These are phyloP conservation scores for Eulemur mongoz DNA, from an alignment of 2,797 vertebrate species.

Conservation along the genomic window DNA sequence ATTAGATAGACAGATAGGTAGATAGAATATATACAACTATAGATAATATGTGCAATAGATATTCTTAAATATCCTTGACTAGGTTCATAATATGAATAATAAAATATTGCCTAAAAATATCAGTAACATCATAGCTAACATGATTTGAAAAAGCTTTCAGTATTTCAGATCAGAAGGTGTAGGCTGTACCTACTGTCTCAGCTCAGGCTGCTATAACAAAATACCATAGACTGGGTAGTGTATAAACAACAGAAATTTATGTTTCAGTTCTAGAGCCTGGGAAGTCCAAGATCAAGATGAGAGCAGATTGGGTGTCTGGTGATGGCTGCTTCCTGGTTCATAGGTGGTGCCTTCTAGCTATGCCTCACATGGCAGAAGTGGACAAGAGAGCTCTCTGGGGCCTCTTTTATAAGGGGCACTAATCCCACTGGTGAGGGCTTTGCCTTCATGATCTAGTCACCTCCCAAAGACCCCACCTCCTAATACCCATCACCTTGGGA, in stretches of 20 bases:
- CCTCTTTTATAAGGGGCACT: neutral
- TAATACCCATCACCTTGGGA: neutral
- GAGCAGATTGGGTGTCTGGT: neutral
- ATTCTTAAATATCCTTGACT: neutral
- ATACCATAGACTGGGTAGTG: neutral
- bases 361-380: accelerated
- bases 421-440: neutral
- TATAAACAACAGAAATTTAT: neutral
- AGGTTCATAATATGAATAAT: neutral
- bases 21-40: neutral
- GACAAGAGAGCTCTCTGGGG: neutral
- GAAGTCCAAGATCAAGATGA: neutral
- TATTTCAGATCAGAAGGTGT: neutral
- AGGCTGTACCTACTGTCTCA: neutral
- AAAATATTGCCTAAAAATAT: constrained; percentile 20
- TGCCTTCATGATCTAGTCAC: neutral
- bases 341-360: neutral
- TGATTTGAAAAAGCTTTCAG: neutral
- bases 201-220: neutral
- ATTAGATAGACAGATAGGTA: neutral
- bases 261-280: neutral
- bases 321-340: neutral
- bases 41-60: neutral
- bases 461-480: neutral
- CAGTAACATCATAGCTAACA: neutral